A percentile compares a stretch with the other conserved stretches of the same genome.
Evolutionary conservation across 2,888 invertebrate genomes (phyloP).

Genomic region (Branchipolynoe longqiensis): DNA sequence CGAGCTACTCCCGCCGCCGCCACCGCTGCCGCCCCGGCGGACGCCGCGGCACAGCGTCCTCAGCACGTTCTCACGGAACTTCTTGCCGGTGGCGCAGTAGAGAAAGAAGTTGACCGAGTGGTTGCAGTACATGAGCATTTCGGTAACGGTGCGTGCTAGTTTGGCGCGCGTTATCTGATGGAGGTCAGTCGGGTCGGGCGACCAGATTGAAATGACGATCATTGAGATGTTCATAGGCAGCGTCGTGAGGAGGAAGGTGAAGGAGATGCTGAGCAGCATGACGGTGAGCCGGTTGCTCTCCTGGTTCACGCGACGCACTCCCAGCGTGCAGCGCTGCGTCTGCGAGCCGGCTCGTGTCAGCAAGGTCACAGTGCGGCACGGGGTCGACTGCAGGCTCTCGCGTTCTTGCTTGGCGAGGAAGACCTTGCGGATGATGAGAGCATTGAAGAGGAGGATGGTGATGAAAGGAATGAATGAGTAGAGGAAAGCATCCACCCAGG

Average conservation of each 20-base stretch:
- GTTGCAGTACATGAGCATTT: constrained; percentile 67
- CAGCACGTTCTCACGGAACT: constrained; percentile 65
- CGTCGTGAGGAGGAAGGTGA: constrained; percentile 77
- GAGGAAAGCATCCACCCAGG: constrained; percentile 77
- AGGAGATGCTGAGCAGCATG: constrained; percentile 78
- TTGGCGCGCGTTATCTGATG: constrained; percentile 6
- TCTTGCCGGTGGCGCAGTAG: constrained; percentile 66
- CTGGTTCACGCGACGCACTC: constrained; percentile 55
- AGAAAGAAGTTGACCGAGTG: constrained; percentile 67
- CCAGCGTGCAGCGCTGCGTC: neutral
- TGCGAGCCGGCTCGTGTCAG: neutral
- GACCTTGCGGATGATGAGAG: constrained; percentile 76
- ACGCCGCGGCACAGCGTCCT: constrained; percentile 19
- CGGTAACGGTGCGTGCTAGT: constrained; percentile 62
- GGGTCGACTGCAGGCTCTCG: constrained; percentile 28
- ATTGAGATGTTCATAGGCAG: constrained; percentile 76
- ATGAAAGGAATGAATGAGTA: constrained; percentile 77
- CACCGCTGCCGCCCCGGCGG: neutral
- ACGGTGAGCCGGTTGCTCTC: constrained; percentile 70
- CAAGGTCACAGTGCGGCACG: neutral
- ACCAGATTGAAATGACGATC: constrained; percentile 64
- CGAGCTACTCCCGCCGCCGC: neutral
- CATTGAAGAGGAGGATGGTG: constrained; percentile 74
- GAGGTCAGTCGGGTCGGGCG: constrained; percentile 26
- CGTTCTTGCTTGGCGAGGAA: constrained; percentile 66